These are phyloP conservation scores for Aphelinus atriplicis DNA, from an alignment of 1,140 invertebrate species.

Conservation along the genomic window DNA sequence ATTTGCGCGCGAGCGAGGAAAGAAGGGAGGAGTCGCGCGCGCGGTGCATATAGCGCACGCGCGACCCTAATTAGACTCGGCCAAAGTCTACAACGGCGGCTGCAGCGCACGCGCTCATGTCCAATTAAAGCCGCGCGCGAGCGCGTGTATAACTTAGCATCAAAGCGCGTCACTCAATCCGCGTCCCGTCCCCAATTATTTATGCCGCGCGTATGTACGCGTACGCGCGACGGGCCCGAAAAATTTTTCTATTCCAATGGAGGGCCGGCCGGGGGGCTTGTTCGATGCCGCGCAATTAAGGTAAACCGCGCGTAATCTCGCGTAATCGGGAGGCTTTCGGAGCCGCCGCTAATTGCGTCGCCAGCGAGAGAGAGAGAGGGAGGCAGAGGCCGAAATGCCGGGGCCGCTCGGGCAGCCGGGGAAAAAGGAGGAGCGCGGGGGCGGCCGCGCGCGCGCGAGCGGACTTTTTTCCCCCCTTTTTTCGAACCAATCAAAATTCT, in stretches of 20 bases:
- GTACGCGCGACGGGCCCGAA: neutral
- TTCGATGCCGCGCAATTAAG: slow-evolving; percentile 17
- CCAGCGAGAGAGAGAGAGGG: slow-evolving; percentile 30
- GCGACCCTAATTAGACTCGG: slow-evolving; percentile 51
- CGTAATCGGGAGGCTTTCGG: slow-evolving; percentile 27
- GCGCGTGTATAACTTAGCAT: slow-evolving; percentile 47
- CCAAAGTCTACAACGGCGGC: slow-evolving; percentile 40
- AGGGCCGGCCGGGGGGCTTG: slow-evolving; percentile 16
- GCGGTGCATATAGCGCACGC: slow-evolving; percentile 33
- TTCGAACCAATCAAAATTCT: slow-evolving; percentile 39
- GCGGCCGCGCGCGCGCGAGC: neutral
- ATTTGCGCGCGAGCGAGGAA: slow-evolving; percentile 36
- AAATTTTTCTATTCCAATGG: slow-evolving; percentile 24
- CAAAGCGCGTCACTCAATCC: slow-evolving; percentile 45
- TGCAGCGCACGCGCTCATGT: slow-evolving; percentile 48
- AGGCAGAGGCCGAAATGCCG: neutral
- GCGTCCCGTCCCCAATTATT: slow-evolving; percentile 40
- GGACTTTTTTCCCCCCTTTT: neutral
- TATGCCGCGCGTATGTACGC: neutral
- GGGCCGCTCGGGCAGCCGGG: neutral
- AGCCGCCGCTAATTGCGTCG: slow-evolving; percentile 48
- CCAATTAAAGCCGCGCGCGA: slow-evolving; percentile 52
- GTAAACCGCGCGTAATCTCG: slow-evolving; percentile 20
- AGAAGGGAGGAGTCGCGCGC: neutral
- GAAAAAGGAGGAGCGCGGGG: slow-evolving; percentile 7